Conservation (phyloP, 2,113 vertebrate genomes). For the Pleuronectes platessa region DNA sequence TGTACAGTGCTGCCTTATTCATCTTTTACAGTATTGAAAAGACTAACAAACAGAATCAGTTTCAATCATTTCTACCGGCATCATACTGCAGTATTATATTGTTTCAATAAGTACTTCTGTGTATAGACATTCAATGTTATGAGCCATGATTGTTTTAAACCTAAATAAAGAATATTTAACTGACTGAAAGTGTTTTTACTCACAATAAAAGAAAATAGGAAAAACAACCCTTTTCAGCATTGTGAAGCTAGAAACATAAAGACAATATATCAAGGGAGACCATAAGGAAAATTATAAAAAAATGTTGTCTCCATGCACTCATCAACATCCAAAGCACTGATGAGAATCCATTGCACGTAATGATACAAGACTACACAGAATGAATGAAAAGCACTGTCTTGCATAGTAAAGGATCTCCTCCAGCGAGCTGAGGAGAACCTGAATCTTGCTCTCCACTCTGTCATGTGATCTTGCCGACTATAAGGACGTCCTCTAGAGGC, state of each 20-base stretch:
- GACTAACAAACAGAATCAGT: constrained; percentile 43
- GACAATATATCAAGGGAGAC: background rate
- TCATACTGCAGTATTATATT: constrained; percentile 32
- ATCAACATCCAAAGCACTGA: background rate
- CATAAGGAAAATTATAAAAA: too few species aligned
- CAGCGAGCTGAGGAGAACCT: constrained; percentile 22
- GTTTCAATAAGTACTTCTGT: constrained; percentile 46
- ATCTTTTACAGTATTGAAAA: constrained; percentile 51
- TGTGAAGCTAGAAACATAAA: background rate
- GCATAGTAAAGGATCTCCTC: constrained; percentile 64
- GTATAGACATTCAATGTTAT: constrained; percentile 53
- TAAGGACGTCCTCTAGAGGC: constrained; percentile 52
- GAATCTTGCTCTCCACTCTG: constrained; percentile 15
- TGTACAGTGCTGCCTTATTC: constrained; percentile 76
- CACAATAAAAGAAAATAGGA: background rate
- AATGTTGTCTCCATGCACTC: background rate
- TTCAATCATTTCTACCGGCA: constrained; percentile 27
- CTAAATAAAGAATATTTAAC: constrained; percentile 71
- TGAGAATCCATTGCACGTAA: background rate
- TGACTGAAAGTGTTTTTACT: constrained; percentile 19
- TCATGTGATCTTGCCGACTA: constrained; percentile 20
- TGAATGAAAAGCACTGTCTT: constrained; percentile 36
- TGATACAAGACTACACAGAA: constrained; percentile 3
- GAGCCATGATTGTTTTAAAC: constrained; percentile 61
- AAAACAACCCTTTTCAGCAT: background rate